These are phyloP conservation scores for Cottoperca gobio DNA, from an alignment of 2,797 vertebrate species.

Conservation along the genomic window DNA sequence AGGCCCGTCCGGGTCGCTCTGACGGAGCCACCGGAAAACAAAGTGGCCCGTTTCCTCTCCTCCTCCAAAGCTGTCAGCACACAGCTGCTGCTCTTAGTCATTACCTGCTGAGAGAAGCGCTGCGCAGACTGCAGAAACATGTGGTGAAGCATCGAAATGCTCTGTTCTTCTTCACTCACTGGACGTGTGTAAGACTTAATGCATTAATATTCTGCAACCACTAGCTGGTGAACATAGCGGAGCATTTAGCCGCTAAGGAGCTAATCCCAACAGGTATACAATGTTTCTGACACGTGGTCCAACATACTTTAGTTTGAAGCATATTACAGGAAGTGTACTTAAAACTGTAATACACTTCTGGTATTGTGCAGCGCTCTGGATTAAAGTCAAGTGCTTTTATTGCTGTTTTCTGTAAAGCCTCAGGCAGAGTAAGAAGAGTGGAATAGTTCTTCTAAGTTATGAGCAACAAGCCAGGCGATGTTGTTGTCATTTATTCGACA, in stretches of 20 bases:
- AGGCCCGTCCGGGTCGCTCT: slow-evolving; percentile 35
- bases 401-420: neutral
- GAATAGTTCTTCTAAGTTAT: neutral
- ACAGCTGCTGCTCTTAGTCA: slow-evolving; percentile 64
- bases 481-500: neutral
- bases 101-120: slow-evolving; percentile 39
- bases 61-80: slow-evolving; percentile 48
- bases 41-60: slow-evolving; percentile 45
- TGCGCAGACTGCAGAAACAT: slow-evolving; percentile 30
- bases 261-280: neutral
- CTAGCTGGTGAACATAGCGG: no score
- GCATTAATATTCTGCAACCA: neutral
- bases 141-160: neutral
- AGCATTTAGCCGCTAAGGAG: neutral
- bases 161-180: neutral
- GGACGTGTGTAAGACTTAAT: neutral
- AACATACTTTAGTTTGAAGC: neutral
- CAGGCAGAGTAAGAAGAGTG: neutral
- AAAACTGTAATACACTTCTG: neutral
- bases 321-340: neutral
- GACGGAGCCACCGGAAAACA: slow-evolving; percentile 59
- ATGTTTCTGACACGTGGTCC: neutral
- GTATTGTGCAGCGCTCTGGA: neutral
- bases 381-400: neutral
- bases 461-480: neutral